Conservation (phyloP, 1,140 invertebrate genomes). For the Limonius californicus region DNA sequence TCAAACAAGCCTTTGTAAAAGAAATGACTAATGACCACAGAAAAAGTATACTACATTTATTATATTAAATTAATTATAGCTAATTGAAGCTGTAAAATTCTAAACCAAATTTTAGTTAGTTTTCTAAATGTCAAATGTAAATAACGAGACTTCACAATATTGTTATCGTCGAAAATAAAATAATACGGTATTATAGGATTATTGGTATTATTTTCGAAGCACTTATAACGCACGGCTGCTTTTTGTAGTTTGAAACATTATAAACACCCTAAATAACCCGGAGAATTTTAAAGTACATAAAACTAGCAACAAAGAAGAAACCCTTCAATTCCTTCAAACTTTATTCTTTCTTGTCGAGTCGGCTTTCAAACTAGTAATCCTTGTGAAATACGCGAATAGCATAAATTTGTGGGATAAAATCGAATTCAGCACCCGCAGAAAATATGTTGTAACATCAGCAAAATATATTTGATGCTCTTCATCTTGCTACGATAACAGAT, state of each 20-base stretch:
- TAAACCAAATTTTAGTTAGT: no score
- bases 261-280: constrained; percentile 6
- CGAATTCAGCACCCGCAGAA: constrained; percentile 24
- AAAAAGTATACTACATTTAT: no score
- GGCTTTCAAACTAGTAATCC: constrained; percentile 26
- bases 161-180: no score
- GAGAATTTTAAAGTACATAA: constrained; percentile 14
- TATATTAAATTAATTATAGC: no score
- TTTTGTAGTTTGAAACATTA: background rate
- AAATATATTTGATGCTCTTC: constrained; percentile 29
- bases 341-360: constrained; percentile 16
- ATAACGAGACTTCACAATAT: no score
- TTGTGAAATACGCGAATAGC: constrained; percentile 27
- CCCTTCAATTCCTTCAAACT: constrained; percentile 13
- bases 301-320: constrained; percentile 11
- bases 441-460: constrained; percentile 24
- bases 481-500: constrained; percentile 28
- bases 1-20: no score
- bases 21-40: no score
- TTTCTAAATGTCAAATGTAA: no score
- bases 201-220: background rate
- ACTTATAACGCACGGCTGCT: background rate
- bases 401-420: constrained; percentile 28
- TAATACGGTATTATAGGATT: no score
- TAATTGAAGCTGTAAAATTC: no score